A percentile compares a stretch with the other conserved stretches of the same genome.
phyloP scores from a whole-genome alignment of 1,140 invertebrate species.

The Zaprionus taronus region DNA sequence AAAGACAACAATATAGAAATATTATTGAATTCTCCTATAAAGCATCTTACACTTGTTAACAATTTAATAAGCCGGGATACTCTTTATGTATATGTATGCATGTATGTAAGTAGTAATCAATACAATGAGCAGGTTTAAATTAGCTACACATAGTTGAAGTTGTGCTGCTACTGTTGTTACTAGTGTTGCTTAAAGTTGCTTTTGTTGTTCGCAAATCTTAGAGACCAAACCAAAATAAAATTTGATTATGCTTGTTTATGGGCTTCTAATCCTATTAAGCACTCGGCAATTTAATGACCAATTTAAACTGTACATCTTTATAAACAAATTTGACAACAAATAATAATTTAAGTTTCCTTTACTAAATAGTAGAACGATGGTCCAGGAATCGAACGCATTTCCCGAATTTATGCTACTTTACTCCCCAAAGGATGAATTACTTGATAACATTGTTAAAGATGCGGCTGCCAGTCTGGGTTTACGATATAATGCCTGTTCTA shows the following conservation, averaged over 20 bases:
- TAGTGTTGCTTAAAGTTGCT: not conserved
- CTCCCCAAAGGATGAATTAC: conserved; percentile 43
- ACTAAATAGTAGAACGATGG: not conserved
- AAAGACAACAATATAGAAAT: too few species aligned
- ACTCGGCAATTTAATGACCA: not conserved
- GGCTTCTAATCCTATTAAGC: not conserved
- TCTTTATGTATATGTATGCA: too few species aligned
- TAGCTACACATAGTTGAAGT: not conserved
- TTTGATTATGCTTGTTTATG: too few species aligned
- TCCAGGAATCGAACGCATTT: not conserved
- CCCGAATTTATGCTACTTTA: conserved; percentile 41
- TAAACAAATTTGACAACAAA: not conserved
- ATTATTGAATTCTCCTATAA: too few species aligned
- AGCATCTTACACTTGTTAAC: too few species aligned
- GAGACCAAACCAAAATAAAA: not conserved
- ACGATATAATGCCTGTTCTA: not conserved
- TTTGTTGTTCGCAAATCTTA: not conserved
- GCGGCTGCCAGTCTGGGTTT: conserved; percentile 42
- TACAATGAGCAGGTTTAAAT: not conserved
- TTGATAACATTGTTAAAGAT: conserved; percentile 49
- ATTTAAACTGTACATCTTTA: not conserved
- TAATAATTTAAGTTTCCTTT: not conserved
- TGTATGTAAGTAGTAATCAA: too few species aligned
- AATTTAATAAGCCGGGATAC: too few species aligned
- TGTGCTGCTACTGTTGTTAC: not conserved